Conservation (phyloP, 2,888 invertebrate species). For the Aquatica leii region DNA sequence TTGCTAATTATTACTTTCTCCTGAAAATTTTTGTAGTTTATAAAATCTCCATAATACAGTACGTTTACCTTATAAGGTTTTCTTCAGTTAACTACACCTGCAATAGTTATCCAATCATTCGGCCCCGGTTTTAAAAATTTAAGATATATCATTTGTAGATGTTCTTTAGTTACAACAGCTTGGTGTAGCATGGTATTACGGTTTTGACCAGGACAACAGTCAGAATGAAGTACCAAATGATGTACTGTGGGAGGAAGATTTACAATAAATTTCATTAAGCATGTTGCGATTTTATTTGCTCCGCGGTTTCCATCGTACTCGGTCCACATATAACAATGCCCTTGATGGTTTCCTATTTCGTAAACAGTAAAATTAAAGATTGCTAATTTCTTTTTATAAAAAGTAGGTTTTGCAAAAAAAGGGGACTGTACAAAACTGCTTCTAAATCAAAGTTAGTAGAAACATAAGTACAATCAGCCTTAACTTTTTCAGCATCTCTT, state of each 20-base stretch:
- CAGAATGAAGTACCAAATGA: not conserved
- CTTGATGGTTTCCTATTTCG: no score
- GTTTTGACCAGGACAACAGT: not conserved
- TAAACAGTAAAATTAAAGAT: no score
- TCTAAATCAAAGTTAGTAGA: no score
- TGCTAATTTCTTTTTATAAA: no score
- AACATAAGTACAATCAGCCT: no score
- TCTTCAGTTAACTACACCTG: not conserved
- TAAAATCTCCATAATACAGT: not conserved
- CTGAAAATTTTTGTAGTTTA: constrained; percentile 11
- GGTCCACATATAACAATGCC: no score
- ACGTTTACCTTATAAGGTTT: not conserved
- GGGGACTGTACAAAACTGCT: no score
- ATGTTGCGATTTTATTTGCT: no score
- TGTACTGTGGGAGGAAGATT: not conserved
- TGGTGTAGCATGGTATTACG: not conserved
- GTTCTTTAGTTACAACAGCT: not conserved
- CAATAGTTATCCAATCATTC: constrained; percentile 25
- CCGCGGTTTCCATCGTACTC: no score
- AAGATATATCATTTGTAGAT: constrained; percentile 15
- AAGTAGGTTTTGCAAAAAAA: no score
- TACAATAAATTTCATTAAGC: not conserved
- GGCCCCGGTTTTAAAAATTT: constrained; percentile 31
- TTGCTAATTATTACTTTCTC: constrained; percentile 6
- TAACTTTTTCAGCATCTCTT: no score